Evolutionary conservation across 2,797 vertebrate species (phyloP).

Genomic region (Buceros bicornis): DNA sequence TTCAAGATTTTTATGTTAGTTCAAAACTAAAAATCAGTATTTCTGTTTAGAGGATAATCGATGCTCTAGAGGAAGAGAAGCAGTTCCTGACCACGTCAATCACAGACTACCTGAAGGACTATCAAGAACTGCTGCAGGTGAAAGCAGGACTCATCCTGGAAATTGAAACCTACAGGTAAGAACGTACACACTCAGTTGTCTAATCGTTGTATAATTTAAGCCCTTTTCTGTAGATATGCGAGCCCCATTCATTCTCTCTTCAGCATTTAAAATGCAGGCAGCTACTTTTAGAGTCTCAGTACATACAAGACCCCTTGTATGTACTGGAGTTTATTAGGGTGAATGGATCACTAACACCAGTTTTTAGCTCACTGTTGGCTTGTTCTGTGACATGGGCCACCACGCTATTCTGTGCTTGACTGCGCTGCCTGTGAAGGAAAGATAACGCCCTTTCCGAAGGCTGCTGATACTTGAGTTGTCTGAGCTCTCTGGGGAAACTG

Average conservation of each 20-base stretch:
- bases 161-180: constrained; percentile 94
- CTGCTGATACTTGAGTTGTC: neutral
- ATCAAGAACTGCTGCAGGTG: constrained; percentile 92
- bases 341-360: neutral
- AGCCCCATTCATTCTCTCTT: neutral
- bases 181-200: neutral
- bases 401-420: neutral
- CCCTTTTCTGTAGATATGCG: neutral
- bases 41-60: constrained; percentile 85
- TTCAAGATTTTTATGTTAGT: neutral
- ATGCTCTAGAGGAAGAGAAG: constrained; percentile 89
- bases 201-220: neutral
- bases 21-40: neutral
- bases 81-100: constrained; percentile 84
- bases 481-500: neutral
- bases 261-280: neutral
- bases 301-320: neutral
- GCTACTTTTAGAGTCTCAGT: neutral
- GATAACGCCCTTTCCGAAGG: neutral
- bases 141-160: constrained; percentile 93
- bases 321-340: neutral
- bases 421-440: neutral
- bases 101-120: constrained; percentile 87
- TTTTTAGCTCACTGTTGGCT: neutral
- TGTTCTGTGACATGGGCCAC: neutral